Base-by-base conservation (phyloP, 2,888 invertebrate species). In the Drosophila stalkeri region DNA sequence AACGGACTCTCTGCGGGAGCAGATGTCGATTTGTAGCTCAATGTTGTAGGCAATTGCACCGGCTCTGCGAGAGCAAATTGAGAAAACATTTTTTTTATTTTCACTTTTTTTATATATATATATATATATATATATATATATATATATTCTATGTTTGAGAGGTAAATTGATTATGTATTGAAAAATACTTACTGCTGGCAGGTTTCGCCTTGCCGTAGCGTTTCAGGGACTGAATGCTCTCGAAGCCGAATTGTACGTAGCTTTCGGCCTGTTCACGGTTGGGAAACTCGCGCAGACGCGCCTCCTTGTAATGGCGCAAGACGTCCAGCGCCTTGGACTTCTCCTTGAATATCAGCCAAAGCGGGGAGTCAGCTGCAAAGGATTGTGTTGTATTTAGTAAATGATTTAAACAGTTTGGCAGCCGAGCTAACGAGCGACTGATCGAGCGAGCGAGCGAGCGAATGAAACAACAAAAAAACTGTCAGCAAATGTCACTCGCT, bases 221-320 rank as follows among this genome's bases (percentile, higher is more conserved):
- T 18, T 90, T 86, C 2, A 83, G 94, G 9, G 88, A 80, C 49
- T 85, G 81, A 3, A 90, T 90, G 64, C 89, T 94, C 81, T 96
- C 96, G 1, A 94, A 94, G 0, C 97, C 97, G 85, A 95, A 94
- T 66, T 95, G 92, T 0, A 96, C 95, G 93, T 97, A 98, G 12
- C 95, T 94, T 14, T 95, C 94, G 0, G 98, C 98, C 90, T 97
- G 97, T 77, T 95, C 94, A 61, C 94, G 94, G 73, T 94, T 95
- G 65, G 94, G 94, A 90, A 98, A 98, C 1, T 95, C 95, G 91
- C 98, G 98, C 85, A 98, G 96, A 70, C 98, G 94, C 0, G 97
- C 96, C 54, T 95, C 95, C 91, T 97, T 97, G 91, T 96, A 95
- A 72, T 95, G 94, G 77, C 96, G 96, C n/a, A 97, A 95, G 60